phyloP scores from a whole-genome alignment of 2,797 vertebrate species.

The Anabas testudineus region DNA sequence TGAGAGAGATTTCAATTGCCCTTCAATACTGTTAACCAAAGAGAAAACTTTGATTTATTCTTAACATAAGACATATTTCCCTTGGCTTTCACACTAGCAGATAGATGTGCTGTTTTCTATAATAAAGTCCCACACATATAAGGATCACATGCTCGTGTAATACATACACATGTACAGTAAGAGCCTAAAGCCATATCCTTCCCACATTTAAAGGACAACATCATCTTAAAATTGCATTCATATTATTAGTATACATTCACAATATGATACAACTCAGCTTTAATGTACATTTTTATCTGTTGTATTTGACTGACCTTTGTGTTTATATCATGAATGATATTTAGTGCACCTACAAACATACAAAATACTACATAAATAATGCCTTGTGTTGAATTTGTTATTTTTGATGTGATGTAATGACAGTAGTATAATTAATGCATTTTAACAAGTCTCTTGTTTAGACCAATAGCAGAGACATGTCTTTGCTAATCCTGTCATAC shows the following conservation, averaged over 20 bases:
- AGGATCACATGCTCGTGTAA: neutral
- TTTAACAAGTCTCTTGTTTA: neutral
- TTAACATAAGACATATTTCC: slow-evolving; percentile 58
- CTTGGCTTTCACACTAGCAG: slow-evolving; percentile 25
- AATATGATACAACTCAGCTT: too few relatives aligned
- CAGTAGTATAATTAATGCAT: neutral
- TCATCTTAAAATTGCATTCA: too few relatives aligned
- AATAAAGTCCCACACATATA: slow-evolving; percentile 25
- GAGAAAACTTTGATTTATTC: slow-evolving; percentile 36
- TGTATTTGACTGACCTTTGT: too few relatives aligned
- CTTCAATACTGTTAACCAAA: slow-evolving; percentile 34
- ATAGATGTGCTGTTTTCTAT: slow-evolving; percentile 28
- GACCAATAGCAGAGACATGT: neutral
- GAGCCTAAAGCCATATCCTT: neutral
- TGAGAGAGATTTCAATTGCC: slow-evolving; percentile 31
- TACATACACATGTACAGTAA: slow-evolving; percentile 3
- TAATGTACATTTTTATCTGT: too few relatives aligned
- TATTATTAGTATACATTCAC: too few relatives aligned
- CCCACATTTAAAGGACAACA: too few relatives aligned
- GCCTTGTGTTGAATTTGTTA: neutral
- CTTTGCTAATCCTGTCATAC: neutral
- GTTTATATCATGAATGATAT: too few relatives aligned
- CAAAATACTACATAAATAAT: too few relatives aligned
- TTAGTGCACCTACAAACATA: too few relatives aligned
- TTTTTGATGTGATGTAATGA: neutral